Evolutionary conservation across 2,113 vertebrate genomes (phyloP), one percentile per base, ranked within the genome.

Genomic region (Connochaetes taurinus): DNA sequence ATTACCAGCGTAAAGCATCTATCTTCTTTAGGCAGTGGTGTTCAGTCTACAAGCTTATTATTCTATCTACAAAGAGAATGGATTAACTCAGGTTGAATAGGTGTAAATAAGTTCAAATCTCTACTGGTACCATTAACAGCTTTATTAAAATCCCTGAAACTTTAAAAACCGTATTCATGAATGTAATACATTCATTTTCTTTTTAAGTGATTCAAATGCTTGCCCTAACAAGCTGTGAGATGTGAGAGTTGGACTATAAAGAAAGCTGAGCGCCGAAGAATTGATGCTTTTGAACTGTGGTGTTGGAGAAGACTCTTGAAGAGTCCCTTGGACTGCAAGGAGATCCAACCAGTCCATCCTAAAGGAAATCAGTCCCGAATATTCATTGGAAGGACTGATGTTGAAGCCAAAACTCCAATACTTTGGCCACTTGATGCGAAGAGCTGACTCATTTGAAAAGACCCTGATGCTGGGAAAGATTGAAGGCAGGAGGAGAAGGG

Each of bases 121-220:
- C 83, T 91, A 15, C 9, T 45, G 31, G 53, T 17, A 6, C 45
- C 21, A 91, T 95, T 94, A 84, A 88, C 12, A 87, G 86, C 47
- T 87, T 91, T 53, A 87, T 83, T 81, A 93, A 95, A 87, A 95
- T 96, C 17, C 29, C 74, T 58, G 71, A 85, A 57, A 89, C 40
- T 80, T 71, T 89, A 36, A 89, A 95, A 92, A n/a, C 16, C 25
- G 8, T 89, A 88, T 86, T 95, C 53, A 92, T 81, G 16, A 88
- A 86, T 57, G 45, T 92, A 94, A 94, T 40, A 57, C 2, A 71
- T 43, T 88, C 19, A 60, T 62, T 91, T 81, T 86, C 67, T 81
- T 64, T 93, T 87, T 81, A 90, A 90, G 50, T 83, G 60, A 47
- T 90, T 95, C 53, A 95, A 82, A 90, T 85, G 17, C 31, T 74